Evolutionary conservation across 2,113 vertebrate genomes (phyloP), one percentile per base, ranked within the genome.

Genomic region (Lanius ludovicianus): DNA sequence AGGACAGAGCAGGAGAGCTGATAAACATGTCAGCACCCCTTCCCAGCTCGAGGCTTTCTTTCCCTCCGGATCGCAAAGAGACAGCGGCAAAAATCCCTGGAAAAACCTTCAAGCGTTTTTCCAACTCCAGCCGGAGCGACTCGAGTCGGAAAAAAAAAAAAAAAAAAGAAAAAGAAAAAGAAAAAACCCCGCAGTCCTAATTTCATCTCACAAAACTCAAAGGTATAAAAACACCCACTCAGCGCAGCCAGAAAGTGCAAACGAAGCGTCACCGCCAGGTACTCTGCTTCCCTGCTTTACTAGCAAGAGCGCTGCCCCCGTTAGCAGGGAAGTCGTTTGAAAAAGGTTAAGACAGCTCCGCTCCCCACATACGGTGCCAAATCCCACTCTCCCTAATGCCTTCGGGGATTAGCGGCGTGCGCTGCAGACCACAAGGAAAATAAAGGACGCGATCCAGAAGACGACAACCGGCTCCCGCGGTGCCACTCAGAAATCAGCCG

Each of bases 381-480:
- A 96, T 92, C 97, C 93, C 96, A 71, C 96, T 95, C 94, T 92
- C 92, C 80, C 78, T 95, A 94, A 93, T 94, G 96, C 96, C 96
- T 97, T 90, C 88, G 41, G 92, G 96, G 97, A 97, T 97, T 97
- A 97, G 55, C 95, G 93, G 96, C 50, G 85, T 35, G 95, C 56
- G 88, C 86, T 69, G 82, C 68, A 52, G 79, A 90, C 80, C 93
- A 63, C 64, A 92, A 93, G 96, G 92, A 85, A 93, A 93, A 97
- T 91, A 95, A 84, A 96, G 92, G 96, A 95, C 88, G 74, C 90
- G 94, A 92, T 73, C 91, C 84, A 55, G 91, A 59, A 84, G 75
- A 81, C 44, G 49, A 65, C 79, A 52, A 73, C 60, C 64, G 87
- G 89, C 60, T 93, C 78, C 89, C 56, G 91, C 57, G 14, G 69